Base-by-base conservation (phyloP, 2,797 vertebrate genomes). In the Pseudomugil gertrudae region DNA sequence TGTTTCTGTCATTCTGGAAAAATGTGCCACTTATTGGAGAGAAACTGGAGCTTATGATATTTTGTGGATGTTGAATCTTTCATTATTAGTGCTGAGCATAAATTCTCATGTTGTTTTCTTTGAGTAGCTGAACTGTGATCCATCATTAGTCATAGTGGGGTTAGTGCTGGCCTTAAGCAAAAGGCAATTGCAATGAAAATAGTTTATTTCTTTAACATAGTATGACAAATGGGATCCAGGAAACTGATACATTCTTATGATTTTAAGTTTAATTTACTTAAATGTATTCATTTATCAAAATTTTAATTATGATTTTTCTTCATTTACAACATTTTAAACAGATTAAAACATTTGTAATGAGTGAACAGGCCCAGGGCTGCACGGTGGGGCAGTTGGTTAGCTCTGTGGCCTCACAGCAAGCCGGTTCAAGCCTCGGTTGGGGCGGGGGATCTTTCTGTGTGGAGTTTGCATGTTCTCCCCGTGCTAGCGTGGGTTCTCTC, bases 201-300 rank as follows among this genome's bases (percentile, higher is more conserved):
- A 7, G 8, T 9, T 9, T 67, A 66, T 69, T 81, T 78, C 15
- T 83, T 76, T 56, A 78, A 33, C 9, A 43, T n/a, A 55, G 30
- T 47, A 1, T 77, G 68, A 78, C 57, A 55, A 83, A 79, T 65
- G 56, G 1, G 52, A 66, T 68, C 66, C 72, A 83, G 53, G 80
- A 66, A 72, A 62, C 11, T 15, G 70, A 63, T 36, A n/a, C 19
- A 57, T 9, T n/a, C 19, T n/a, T 45, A 8, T n/a, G 15, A 15
- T 9, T 40, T 40, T 38, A 15, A 38, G 3, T 38, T 40, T 40
- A 40, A 45, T 45, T 45, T 2, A 45, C 19, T 9, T n/a, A 2
- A n/a, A 45, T n/a, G 8, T 45, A 45, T 45, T 45, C 0, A 45
- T 6, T 45, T 19, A 45, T n/a, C 19, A 45, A 45, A 43, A n/a